Percentiles rank a stretch among this genome's conserved stretches.
Conservation (phyloP, 2,888 invertebrate species). For the Tiliacea aurago region DNA sequence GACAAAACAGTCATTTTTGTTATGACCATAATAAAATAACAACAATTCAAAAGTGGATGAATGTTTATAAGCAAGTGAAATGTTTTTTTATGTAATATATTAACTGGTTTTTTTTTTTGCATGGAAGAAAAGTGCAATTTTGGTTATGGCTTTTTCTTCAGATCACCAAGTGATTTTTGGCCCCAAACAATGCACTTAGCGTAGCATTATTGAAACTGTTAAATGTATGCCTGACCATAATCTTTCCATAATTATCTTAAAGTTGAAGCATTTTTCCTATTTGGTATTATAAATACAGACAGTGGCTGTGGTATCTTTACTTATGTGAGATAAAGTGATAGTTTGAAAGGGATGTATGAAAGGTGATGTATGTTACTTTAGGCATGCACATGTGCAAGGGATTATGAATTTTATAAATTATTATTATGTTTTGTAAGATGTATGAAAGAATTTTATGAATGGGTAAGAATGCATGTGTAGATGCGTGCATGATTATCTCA, state of each 20-base stretch:
- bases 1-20: conserved; percentile 54
- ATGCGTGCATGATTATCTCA: conserved; percentile 78
- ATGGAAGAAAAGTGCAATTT: conserved; percentile 54
- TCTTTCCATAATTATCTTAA: conserved; percentile 87
- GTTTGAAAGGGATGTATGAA: conserved; percentile 81
- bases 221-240: conserved; percentile 85
- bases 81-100: conserved; percentile 21
- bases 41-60: conserved; percentile 41
- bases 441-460: conserved; percentile 79
- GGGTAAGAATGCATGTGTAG: conserved; percentile 75
- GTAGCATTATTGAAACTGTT: conserved; percentile 80
- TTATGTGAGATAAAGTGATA: conserved; percentile 87
- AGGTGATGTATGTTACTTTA: conserved; percentile 88
- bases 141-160: conserved; percentile 51
- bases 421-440: conserved; percentile 87
- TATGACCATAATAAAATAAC: conserved; percentile 26
- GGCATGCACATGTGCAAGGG: conserved; percentile 90
- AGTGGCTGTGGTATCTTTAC: conserved; percentile 91
- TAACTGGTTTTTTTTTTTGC: conserved; percentile 32
- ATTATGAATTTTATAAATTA: conserved; percentile 90
- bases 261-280: conserved; percentile 89
- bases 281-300: conserved; percentile 91
- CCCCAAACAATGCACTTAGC: conserved; percentile 84
- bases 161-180: conserved; percentile 56
- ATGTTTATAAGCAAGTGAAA: conserved; percentile 39